Evolutionary conservation across 2,113 vertebrate genomes (phyloP).

Genomic region (Brachionichthys hirsutus): DNA sequence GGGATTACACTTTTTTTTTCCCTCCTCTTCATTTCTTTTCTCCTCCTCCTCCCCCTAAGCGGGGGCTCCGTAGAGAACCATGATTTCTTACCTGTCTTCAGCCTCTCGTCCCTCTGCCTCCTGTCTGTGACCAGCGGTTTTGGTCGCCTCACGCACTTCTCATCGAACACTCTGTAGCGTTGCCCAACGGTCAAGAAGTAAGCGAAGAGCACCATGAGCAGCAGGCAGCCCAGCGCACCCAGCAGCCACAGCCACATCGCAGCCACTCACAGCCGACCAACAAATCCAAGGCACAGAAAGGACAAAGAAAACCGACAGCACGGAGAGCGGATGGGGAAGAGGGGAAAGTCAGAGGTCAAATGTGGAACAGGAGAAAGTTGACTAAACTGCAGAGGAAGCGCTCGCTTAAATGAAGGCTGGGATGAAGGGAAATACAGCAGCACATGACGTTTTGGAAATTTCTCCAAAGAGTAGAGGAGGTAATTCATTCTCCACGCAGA

Average conservation of each 20-base stretch:
- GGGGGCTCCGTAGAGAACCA: not conserved
- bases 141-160: slow-evolving; percentile 55
- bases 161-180: slow-evolving; percentile 65
- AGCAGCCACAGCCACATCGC: slow-evolving; percentile 64
- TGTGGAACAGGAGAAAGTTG: not conserved
- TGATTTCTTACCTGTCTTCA: slow-evolving; percentile 76
- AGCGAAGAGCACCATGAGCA: slow-evolving; percentile 12
- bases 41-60: no score
- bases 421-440: not conserved
- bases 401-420: not conserved
- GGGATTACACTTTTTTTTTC: no score
- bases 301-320: not conserved
- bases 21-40: not conserved
- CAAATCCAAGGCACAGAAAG: no score
- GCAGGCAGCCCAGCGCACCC: slow-evolving; percentile 3
- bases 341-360: not conserved
- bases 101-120: slow-evolving; percentile 70
- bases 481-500: slow-evolving; percentile 15
- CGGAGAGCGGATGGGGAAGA: no score
- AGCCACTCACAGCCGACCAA: not conserved
- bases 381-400: not conserved
- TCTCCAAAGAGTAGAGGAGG: not conserved
- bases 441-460: slow-evolving; percentile 35
- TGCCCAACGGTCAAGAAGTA: slow-evolving; percentile 26
- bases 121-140: slow-evolving; percentile 66